Base-by-base conservation (phyloP, 2,888 invertebrate species). In the Sesia apiformis region DNA sequence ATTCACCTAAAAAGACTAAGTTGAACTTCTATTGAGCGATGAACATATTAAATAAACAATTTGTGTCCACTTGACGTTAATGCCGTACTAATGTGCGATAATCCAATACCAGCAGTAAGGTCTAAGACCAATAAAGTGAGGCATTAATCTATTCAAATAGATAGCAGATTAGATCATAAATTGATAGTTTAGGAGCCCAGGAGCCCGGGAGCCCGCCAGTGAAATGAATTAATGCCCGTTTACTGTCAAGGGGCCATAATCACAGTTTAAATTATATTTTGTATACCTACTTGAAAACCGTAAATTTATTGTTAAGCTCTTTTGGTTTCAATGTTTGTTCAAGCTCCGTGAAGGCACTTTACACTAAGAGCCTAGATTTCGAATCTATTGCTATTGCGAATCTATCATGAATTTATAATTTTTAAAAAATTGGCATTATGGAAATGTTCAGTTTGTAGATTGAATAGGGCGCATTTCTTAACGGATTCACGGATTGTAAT, bases 161-260 rank as follows among this genome's bases (percentile, higher is more conserved):
- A 62, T 57, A 56, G 59, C 50, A 56, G 61, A 66, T 67, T 58
- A 67, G 62, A 63, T 62, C 62, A 62, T 67, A 65, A 67, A 72
- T 67, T 65, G 67, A 63, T 59, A 61, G 65, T 63, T 63, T 66
- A 63, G 56, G 53, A 58, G 57, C 52, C 56, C 56, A n/a, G n/a
- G n/a, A n/a, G n/a, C n/a, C n/a, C n/a, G n/a, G n/a, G n/a, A n/a
- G 57, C 52, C 56, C 56, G 23, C 7, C 46, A 46, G 8, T 46
- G 46, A 46, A 46, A 58, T 60, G 62, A 62, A 58, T 64, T 63
- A 67, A 57, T 58, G 59, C 57, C 58, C 53, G 41, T 51, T 46
- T 46, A 8, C n/a, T 46, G 46, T 46, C n/a, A 46, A 8, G 46
- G 46, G 23, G 23, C 23, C 46, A 46, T 46, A 46, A 46, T 46